These are phyloP conservation scores for Tryphoninae sp. DNA, from an alignment of 2,888 invertebrate species.

Conservation along the genomic window DNA sequence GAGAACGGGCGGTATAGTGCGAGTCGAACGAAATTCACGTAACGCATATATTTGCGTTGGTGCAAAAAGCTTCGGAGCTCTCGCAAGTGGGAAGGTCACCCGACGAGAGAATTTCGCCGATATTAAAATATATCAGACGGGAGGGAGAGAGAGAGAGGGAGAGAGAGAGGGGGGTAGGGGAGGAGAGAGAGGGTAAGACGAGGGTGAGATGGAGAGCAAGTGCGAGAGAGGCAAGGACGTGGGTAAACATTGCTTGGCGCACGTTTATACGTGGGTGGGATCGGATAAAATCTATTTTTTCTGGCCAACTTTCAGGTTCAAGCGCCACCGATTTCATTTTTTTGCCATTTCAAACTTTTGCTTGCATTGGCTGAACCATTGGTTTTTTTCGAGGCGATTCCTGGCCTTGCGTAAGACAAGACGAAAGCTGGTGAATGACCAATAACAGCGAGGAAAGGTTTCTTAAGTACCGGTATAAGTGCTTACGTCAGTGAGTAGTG, in stretches of 20 bases:
- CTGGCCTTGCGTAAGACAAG: slow-evolving; percentile 55
- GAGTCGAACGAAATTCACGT: neutral
- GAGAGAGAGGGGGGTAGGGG: neutral
- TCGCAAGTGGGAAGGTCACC: slow-evolving; percentile 37
- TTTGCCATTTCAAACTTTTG: slow-evolving; percentile 5
- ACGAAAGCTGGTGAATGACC: slow-evolving; percentile 3
- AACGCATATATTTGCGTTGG: neutral
- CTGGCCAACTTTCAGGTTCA: slow-evolving; percentile 64
- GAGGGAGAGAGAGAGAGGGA: neutral
- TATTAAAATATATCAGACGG: slow-evolving; percentile 37
- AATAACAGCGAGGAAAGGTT: neutral
- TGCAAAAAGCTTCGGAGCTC: slow-evolving; percentile 18
- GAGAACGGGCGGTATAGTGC: neutral
- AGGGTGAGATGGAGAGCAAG: slow-evolving; percentile 4
- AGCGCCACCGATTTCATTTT: slow-evolving; percentile 28
- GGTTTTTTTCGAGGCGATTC: slow-evolving; percentile 32
- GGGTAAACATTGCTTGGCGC: slow-evolving; percentile 30
- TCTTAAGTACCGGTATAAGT: neutral
- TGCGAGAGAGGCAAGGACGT: neutral
- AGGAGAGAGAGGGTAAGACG: slow-evolving; percentile 8
- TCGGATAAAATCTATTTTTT: slow-evolving; percentile 61
- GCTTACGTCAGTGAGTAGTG: neutral
- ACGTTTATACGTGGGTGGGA: slow-evolving; percentile 41
- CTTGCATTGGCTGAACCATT: too few relatives aligned
- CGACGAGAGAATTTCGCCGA: slow-evolving; percentile 43